Evolutionary conservation across 2,113 vertebrate species (phyloP), one percentile per base, ranked within the genome.

Genomic region (Clarias magur): DNA sequence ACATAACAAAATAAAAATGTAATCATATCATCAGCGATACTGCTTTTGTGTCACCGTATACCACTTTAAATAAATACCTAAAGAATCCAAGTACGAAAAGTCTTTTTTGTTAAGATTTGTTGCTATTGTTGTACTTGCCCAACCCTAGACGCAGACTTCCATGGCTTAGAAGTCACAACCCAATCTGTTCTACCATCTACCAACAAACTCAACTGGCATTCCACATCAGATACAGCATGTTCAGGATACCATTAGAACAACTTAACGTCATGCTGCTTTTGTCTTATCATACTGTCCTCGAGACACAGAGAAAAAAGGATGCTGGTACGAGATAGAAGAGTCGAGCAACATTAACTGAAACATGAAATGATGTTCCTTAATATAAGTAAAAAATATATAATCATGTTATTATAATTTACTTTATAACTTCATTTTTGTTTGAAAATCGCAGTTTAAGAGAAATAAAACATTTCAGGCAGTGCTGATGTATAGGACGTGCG

Each of bases 131-230:
- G 9, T 8, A 30, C 15, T 30, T 34, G 56, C 10, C 60, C 10
- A 17, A 80, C 9, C 3, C 17, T 78, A 38, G 56, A 60, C 17
- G 25, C 25, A 42, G 8, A 12, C 38, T 75, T 10, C 10, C 10
- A 75, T 12, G 0, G 1, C 21, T 53, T 48, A 25, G 30, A 72
- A 17, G 16, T 70, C 67, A 34, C 67, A 70, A 34, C 1, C 4
- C 23, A 73, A 82, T 82, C 78, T 85, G 38, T 85, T 79, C n/a
- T n/a, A n/a, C n/a, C 63, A 80, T 62, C 42, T 56, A 73, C 70
- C 75, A 84, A 21, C 57, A 42, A 72, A 23, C 25, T 27, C 19
- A 48, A 19, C n/a, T 34, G 54, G 25, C 19, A 21, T 4, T 3
- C 21, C 48, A 67, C 79, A 85, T 82, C 78, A 82, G 79, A 85